Evolutionary conservation across 2,113 vertebrate genomes (phyloP).

Genomic region (Xiphophorus hellerii): DNA sequence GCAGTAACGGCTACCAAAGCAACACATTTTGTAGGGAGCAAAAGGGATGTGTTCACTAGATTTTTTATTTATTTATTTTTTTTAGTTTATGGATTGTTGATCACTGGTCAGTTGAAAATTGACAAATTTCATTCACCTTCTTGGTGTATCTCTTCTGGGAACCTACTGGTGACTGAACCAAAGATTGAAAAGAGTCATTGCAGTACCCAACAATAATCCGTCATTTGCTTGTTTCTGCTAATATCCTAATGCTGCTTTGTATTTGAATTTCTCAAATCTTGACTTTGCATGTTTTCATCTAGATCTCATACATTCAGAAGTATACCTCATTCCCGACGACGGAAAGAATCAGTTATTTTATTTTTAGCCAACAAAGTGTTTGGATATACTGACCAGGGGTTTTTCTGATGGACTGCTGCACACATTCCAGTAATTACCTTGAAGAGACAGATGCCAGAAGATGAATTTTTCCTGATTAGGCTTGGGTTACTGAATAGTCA

Average conservation of each 20-base stretch:
- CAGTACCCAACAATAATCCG: too few relatives aligned
- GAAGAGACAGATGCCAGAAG: slow-evolving; percentile 48
- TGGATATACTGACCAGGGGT: background rate
- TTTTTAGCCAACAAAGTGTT: background rate
- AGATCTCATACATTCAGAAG: background rate
- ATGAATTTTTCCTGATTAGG: slow-evolving; percentile 39
- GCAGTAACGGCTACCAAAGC: background rate
- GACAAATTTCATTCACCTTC: background rate
- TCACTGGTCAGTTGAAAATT: background rate
- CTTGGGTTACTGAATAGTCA: slow-evolving; percentile 31
- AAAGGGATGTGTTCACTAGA: background rate
- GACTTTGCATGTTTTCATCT: background rate
- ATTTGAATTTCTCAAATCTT: background rate
- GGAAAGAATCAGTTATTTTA: background rate
- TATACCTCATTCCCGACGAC: background rate
- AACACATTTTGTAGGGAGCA: background rate
- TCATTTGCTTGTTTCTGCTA: too few relatives aligned
- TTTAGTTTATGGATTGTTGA: background rate
- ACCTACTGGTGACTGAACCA: too few relatives aligned
- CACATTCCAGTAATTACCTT: slow-evolving; percentile 57
- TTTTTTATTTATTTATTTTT: background rate
- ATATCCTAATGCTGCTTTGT: too few relatives aligned
- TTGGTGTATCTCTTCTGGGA: too few relatives aligned
- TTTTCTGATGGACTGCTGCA: slow-evolving; percentile 27
- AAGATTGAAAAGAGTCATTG: too few relatives aligned